phyloP scores from a whole-genome alignment of 2,113 vertebrate genomes.

The Pelmatolapia mariae region DNA sequence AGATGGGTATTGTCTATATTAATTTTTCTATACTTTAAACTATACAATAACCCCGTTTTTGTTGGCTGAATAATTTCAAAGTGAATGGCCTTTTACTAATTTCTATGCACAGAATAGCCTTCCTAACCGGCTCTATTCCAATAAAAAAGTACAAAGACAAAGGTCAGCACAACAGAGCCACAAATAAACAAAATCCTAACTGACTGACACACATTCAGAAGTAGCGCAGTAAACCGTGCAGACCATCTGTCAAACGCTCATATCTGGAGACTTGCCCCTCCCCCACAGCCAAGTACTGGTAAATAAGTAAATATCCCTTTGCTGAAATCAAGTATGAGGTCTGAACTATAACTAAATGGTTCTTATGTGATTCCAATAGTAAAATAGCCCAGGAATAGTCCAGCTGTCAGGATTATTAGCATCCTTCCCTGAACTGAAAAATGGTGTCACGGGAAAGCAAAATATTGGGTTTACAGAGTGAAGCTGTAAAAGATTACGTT shows the following conservation, averaged over 20 bases:
- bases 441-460: neutral
- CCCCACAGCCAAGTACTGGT: neutral
- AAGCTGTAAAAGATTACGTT: neutral
- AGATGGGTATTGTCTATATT: neutral
- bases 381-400: neutral
- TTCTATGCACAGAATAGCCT: neutral
- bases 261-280: slow-evolving; percentile 17
- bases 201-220: slow-evolving; percentile 47
- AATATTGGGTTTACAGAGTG: neutral
- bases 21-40: neutral
- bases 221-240: slow-evolving; percentile 23
- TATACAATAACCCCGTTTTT: neutral
- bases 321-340: neutral
- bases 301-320: slow-evolving; percentile 23
- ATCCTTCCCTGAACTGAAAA: neutral
- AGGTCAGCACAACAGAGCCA: neutral
- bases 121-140: neutral
- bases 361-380: neutral
- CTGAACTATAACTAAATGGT: neutral
- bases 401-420: neutral
- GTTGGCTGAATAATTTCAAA: neutral
- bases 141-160: neutral
- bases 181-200: neutral
- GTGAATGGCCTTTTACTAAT: neutral
- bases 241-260: slow-evolving; percentile 58